phyloP scores from a whole-genome alignment of 2,888 invertebrate genomes.

The Drosophila emarginata region DNA sequence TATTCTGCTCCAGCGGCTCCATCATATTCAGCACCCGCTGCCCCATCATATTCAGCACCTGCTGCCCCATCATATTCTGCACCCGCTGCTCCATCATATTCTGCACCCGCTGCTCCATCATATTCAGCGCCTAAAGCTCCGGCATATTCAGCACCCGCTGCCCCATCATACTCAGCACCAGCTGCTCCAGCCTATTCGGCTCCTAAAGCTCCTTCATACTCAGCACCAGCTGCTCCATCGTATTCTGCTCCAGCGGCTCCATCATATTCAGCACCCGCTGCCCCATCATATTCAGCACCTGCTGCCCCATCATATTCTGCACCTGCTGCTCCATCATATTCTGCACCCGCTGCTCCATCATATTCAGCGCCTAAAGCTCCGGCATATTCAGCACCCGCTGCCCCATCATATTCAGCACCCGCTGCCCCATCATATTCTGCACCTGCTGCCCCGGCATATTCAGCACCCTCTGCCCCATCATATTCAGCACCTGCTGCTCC shows the following conservation, averaged over 20 bases:
- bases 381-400: background rate
- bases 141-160: conserved; percentile 29
- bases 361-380: conserved; percentile 24
- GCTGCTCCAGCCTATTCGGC: conserved; percentile 28
- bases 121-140: conserved; percentile 37
- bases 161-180: background rate
- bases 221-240: conserved; percentile 18
- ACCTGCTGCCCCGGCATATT: conserved; percentile 11
- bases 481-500: conserved; percentile 26
- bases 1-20: conserved; percentile 33
- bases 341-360: background rate
- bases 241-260: conserved; percentile 20
- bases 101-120: conserved; percentile 14
- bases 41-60: conserved; percentile 28
- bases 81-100: conserved; percentile 21
- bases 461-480: conserved; percentile 17
- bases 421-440: conserved; percentile 12
- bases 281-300: background rate
- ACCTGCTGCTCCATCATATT: conserved; percentile 13
- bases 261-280: background rate
- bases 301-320: background rate
- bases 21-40: conserved; percentile 12
- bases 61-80: conserved; percentile 27
- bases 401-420: conserved; percentile 15
- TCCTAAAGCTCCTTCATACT: conserved; percentile 5